These are phyloP conservation scores for Sinosuthora webbiana DNA, from an alignment of 2,113 vertebrate species.

Conservation along the genomic window DNA sequence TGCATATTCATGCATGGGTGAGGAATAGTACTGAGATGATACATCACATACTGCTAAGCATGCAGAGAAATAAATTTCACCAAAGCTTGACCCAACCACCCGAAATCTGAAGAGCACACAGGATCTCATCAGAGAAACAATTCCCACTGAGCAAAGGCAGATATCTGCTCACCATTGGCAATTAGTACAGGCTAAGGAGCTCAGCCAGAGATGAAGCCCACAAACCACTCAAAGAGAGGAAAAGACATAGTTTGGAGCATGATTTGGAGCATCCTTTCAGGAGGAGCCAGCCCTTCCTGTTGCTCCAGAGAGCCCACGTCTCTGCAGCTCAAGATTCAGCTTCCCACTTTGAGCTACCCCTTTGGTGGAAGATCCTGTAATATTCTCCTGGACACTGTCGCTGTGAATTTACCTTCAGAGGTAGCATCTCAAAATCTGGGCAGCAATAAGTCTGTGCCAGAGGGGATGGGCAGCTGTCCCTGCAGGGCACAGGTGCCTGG, in stretches of 20 bases:
- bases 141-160: neutral
- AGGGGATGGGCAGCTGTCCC: neutral
- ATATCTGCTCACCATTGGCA: neutral
- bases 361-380: neutral
- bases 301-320: neutral
- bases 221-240: neutral
- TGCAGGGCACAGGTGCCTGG: neutral
- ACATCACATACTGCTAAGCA: neutral
- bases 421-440: neutral
- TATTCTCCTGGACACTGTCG: neutral
- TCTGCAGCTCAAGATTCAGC: neutral
- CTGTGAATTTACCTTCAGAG: neutral
- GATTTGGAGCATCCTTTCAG: neutral
- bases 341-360: neutral
- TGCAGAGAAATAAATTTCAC: neutral
- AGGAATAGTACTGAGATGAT: neutral
- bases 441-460: neutral
- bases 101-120: neutral
- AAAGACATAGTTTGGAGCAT: neutral
- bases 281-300: neutral
- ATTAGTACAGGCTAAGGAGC: neutral
- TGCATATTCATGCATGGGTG: neutral
- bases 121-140: neutral
- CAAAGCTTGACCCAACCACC: neutral
- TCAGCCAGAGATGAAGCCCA: neutral